Evolutionary conservation across 2,888 invertebrate species (phyloP).

Genomic region (Micropterix aruncella): DNA sequence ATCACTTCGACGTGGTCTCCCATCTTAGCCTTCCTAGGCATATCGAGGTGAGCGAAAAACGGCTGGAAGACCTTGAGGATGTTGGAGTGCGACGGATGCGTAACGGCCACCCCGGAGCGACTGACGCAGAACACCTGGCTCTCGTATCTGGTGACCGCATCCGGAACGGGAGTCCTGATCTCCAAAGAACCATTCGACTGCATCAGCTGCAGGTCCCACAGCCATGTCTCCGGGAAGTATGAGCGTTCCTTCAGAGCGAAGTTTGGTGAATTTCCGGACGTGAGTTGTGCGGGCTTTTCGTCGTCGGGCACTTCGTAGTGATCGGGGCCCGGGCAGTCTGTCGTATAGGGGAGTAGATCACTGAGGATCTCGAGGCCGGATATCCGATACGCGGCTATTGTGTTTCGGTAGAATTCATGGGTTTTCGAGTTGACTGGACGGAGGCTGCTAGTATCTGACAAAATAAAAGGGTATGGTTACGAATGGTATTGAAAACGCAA

Average conservation of each 20-base stretch:
- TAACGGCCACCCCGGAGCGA: conserved; percentile 22
- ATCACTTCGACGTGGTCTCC: conserved; percentile 50
- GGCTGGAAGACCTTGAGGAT: conserved; percentile 66
- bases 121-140: conserved; percentile 28
- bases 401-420: conserved; percentile 4
- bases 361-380: conserved; percentile 9
- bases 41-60: conserved; percentile 57
- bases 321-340: conserved; percentile 5
- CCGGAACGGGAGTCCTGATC: conserved; percentile 22
- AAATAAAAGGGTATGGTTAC: too few relatives aligned
- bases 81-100: conserved; percentile 40
- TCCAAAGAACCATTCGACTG: conserved; percentile 19
- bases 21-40: conserved; percentile 50
- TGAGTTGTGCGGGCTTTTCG: conserved; percentile 4
- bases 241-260: conserved; percentile 17
- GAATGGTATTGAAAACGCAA: too few relatives aligned
- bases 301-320: background rate
- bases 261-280: background rate
- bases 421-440: background rate
- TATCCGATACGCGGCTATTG: conserved; percentile 5
- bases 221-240: conserved; percentile 48
- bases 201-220: conserved; percentile 42
- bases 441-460: background rate
- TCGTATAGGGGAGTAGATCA: conserved; percentile 7
- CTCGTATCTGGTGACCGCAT: conserved; percentile 30